Conservation (phyloP, 2,113 vertebrate genomes). For the Deroptyus accipitrinus region DNA sequence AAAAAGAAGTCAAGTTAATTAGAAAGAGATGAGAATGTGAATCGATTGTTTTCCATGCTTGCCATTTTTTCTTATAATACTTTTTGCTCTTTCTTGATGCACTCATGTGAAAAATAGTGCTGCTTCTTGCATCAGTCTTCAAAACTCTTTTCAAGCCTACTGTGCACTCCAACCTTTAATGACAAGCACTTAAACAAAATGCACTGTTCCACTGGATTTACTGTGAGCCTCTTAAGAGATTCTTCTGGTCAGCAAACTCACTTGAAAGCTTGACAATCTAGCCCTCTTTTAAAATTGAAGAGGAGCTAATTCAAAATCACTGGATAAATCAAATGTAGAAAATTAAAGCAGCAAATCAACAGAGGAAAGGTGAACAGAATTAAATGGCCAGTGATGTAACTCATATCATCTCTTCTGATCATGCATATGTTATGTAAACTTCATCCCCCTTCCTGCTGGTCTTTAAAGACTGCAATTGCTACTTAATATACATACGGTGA, state of each 20-base stretch:
- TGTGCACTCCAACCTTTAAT: neutral
- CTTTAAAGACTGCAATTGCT: neutral
- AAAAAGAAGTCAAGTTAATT: slow-evolving; percentile 30
- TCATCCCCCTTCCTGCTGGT: neutral
- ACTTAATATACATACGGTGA: neutral
- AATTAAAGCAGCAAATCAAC: slow-evolving; percentile 26
- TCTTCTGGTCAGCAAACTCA: slow-evolving; percentile 42
- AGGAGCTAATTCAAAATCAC: slow-evolving; percentile 36
- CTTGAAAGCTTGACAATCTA: neutral
- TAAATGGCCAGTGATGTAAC: neutral
- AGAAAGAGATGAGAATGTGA: neutral
- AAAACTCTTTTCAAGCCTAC: slow-evolving; percentile 23
- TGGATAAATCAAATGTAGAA: slow-evolving; percentile 7
- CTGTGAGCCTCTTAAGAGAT: slow-evolving; percentile 2
- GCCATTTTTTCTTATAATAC: neutral
- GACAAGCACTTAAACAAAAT: slow-evolving; percentile 34
- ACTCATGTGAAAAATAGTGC: slow-evolving; percentile 35
- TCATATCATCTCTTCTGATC: neutral
- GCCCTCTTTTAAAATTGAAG: neutral
- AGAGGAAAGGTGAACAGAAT: neutral
- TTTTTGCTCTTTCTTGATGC: neutral
- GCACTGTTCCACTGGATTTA: slow-evolving; percentile 13
- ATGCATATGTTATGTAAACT: neutral
- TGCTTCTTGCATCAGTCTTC: slow-evolving; percentile 14
- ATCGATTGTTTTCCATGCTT: neutral